Evolutionary conservation across 2,113 vertebrate species (phyloP).

Genomic region (Misgurnus mizolepis): DNA sequence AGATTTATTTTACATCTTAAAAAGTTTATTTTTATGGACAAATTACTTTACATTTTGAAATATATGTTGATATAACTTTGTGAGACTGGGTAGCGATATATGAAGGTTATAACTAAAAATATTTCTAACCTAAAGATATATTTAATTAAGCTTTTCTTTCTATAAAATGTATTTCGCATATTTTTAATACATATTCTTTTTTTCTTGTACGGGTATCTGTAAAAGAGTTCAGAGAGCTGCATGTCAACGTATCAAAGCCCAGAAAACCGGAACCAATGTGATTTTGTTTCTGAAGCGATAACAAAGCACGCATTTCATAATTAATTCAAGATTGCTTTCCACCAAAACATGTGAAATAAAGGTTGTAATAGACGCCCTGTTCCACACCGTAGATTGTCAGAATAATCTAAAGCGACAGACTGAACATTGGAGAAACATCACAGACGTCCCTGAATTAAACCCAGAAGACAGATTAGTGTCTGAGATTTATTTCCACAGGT

Average conservation of each 20-base stretch:
- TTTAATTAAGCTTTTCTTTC: no score
- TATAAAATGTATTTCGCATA: no score
- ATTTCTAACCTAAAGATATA: no score
- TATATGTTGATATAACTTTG: no score
- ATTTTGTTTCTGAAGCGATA: constrained; percentile 25
- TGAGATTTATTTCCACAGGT: constrained; percentile 2
- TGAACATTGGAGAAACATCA: not conserved
- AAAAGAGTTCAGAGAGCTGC: not conserved
- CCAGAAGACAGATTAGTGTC: not conserved
- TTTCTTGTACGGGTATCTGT: no score
- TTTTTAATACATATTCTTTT: no score
- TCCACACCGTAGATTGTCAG: constrained; percentile 4
- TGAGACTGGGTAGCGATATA: no score
- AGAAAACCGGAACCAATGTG: constrained; percentile 13
- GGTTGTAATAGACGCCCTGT: constrained; percentile 14
- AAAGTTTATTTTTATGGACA: no score
- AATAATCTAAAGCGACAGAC: not conserved
- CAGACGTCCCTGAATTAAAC: not conserved
- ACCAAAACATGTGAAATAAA: constrained; percentile 22
- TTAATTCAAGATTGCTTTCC: constrained; percentile 12
- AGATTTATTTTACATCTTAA: no score
- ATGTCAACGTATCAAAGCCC: not conserved
- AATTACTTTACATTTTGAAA: no score
- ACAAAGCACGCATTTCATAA: constrained; percentile 29
- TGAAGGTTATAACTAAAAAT: no score